Evolutionary conservation across 2,797 vertebrate species (phyloP), one percentile per base, ranked within the genome.

Genomic region (Galago senegalensis): DNA sequence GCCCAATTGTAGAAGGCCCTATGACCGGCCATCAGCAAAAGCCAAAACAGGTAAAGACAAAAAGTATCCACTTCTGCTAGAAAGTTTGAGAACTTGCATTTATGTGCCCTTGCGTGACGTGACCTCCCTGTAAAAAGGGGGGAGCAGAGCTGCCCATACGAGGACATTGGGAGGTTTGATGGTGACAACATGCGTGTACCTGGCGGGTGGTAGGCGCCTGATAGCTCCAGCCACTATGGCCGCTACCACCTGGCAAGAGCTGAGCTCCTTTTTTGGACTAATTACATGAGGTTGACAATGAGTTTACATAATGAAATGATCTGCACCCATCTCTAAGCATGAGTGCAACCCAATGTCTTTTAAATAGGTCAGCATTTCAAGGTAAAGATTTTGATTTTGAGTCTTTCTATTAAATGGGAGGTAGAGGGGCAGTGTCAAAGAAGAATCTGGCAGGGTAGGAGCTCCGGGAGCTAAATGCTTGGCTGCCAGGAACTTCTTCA

Each of bases 151-250:
- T 14, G 11, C 43, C 46, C 25, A 18, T 2, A n/a, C 31, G 56
- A 83, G 49, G 84, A 63, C 29, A 14, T 17, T 5, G 37, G 27
- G n/a, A 43, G 70, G 29, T 34, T 8, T 40, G 46, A 21, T 0
- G 67, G 17, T 27, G 37, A 20, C 4, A 5, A 5, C 1, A 2
- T 29, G 58, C 0, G 0, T 12, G 63, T 2, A 6, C 2, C 31
- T 16, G 73, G 77, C 1, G 31, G 49, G 31, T 8, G 31, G 16
- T 2, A 7, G 29, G 37, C 1, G 3, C 40, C 46, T 63, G 16
- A 2, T 13, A 76, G 53, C 3, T 20, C 27, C 43, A 53, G 60
- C 29, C 21, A 3, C 13, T n/a, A 31, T 65, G 21, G 13, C 46
- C 7, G 2, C 40, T 23, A 17, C 40, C 11, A 16, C 67, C 29